Evolutionary conservation across 1,140 invertebrate species (phyloP), one percentile per base, ranked within the genome.

Genomic region (Thereuonema tuberculata): DNA sequence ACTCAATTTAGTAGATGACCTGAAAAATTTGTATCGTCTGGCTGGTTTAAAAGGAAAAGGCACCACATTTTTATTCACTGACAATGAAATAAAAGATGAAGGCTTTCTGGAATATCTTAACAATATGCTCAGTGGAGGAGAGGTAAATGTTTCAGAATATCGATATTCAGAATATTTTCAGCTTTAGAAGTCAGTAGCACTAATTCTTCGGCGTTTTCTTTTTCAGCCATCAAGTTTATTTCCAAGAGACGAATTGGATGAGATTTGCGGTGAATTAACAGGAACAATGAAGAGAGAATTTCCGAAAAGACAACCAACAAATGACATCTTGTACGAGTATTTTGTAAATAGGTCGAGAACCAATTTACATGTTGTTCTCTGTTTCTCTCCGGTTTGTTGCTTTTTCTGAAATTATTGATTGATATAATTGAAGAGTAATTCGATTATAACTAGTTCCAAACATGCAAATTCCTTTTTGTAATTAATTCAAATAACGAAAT

Each of bases 1-100:
- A 20, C 84, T 86, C 1, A 97, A 97, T 72, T 89, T 98, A 68
- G 75, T 97, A 60, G 94, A 98, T 76, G 94, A 98, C 73, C 75
- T 98, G 23, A 96, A 95, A 76, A 80, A 87, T 61, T 75, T 98
- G 26, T 96, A 95, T 70, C 80, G 91, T 66, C 86, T 87, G 0
- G 94, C 93, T 71, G 94, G 93, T 28, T 87, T 87, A 21, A 89
- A 95, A 74, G 93, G 91, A 24, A 96, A 96, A 79, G 93, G 93
- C 20, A 95, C 93, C 2, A 93, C 93, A 0, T 98, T 98, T 72
- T 90, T 98, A 62, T 97, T 97, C 70, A 93, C 93, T 17, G 93
- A 98, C 74, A 82, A 96, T 61, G 94, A 98, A 70, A 94, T 98
- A 55, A 98, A 97, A 76, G 93, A 97, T 76, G 94, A 98, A 78